These are phyloP conservation scores for Phyllopteryx taeniolatus DNA, from an alignment of 2,113 vertebrate species.

Conservation along the genomic window DNA sequence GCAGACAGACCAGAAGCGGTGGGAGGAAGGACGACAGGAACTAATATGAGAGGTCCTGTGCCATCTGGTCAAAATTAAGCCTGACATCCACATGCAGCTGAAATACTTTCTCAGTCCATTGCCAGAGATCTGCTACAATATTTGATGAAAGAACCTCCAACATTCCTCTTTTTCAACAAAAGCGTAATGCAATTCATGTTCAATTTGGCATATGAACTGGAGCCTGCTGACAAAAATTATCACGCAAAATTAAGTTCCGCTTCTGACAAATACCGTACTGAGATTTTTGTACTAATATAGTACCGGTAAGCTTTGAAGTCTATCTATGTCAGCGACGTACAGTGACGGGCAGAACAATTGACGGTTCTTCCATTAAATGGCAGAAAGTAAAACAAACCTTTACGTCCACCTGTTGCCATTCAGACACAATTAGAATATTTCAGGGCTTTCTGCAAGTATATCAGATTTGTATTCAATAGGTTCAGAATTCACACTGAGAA, in stretches of 20 bases:
- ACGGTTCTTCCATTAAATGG: not conserved
- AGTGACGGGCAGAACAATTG: not conserved
- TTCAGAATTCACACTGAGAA: not conserved
- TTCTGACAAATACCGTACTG: not conserved
- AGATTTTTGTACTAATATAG: not conserved
- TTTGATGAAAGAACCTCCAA: constrained; percentile 13
- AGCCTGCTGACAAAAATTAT: constrained; percentile 6
- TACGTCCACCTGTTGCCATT: not conserved
- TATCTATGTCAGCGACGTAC: not conserved
- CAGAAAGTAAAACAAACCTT: not conserved
- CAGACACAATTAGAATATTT: not conserved
- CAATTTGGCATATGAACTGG: constrained; percentile 1
- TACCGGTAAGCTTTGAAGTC: not conserved
- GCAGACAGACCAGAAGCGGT: constrained; percentile 34
- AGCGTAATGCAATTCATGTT: constrained; percentile 16
- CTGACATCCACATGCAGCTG: constrained; percentile 33
- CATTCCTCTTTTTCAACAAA: constrained; percentile 7
- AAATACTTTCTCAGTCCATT: constrained; percentile 24
- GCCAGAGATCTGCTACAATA: constrained; percentile 7
- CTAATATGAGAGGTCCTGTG: constrained; percentile 29
- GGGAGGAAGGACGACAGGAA: constrained; percentile 25
- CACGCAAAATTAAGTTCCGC: constrained; percentile 12
- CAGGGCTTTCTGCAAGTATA: too few relatives aligned
- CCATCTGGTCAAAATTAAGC: constrained; percentile 58
- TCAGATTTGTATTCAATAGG: not conserved